Percentiles rank a stretch among this genome's conserved stretches.
These are phyloP conservation scores for Phenacoccus solenopsis DNA, from an alignment of 1,140 invertebrate genomes.

Conservation along the genomic window DNA sequence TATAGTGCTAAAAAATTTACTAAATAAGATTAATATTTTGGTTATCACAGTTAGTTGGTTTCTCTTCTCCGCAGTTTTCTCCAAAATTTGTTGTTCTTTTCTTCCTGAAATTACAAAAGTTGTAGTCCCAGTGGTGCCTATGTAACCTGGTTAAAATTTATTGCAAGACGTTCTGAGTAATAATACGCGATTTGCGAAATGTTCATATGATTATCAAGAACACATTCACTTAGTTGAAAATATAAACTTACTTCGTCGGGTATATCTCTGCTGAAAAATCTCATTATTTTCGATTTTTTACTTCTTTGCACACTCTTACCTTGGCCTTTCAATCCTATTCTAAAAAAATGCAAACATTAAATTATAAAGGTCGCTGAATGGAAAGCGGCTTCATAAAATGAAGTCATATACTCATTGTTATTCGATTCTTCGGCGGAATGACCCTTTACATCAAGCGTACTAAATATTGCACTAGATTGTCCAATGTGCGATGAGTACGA, in stretches of 20 bases:
- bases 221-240: no score
- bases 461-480: not conserved
- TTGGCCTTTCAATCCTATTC: not conserved
- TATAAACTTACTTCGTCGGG: not conserved
- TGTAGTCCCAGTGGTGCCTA: no score
- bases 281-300: not conserved
- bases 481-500: not conserved
- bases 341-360: not conserved
- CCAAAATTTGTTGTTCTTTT: conserved; percentile 4
- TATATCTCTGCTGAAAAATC: not conserved
- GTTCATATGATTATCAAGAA: not conserved
- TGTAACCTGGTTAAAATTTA: no score
- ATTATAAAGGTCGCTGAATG: not conserved
- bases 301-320: not conserved
- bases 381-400: not conserved
- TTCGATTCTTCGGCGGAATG: not conserved
- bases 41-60: conserved; percentile 5
- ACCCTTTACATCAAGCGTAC: not conserved
- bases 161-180: no score
- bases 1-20: no score
- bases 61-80: not conserved
- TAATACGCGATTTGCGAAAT: not conserved
- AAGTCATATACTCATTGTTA: not conserved
- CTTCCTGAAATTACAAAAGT: not conserved
- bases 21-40: no score